phyloP scores from a whole-genome alignment of 2,888 invertebrate genomes.

The Boloria euphrosyne region DNA sequence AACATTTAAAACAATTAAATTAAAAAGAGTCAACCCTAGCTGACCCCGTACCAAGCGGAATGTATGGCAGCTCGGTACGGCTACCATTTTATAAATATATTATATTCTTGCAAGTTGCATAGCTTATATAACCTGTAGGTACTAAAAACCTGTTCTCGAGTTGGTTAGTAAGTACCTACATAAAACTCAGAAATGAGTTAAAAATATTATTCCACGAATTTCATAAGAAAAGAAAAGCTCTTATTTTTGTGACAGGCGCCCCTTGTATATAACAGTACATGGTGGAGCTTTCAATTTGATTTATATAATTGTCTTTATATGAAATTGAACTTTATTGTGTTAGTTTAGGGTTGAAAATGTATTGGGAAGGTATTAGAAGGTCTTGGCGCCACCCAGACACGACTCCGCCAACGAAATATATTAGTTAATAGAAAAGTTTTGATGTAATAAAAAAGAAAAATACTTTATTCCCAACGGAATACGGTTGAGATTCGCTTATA shows the following conservation, averaged over 20 bases:
- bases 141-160: too few relatives aligned
- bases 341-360: conserved; percentile 24
- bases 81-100: too few relatives aligned
- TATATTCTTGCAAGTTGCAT: too few relatives aligned
- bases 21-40: too few relatives aligned
- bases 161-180: too few relatives aligned
- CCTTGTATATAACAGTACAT: conserved; percentile 22
- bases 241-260: conserved; percentile 30
- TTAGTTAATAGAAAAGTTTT: conserved; percentile 44
- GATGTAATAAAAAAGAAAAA: conserved; percentile 36
- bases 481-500: conserved; percentile 38
- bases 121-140: too few relatives aligned
- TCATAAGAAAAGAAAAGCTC: conserved; percentile 26
- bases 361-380: conserved; percentile 8
- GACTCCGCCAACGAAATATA: conserved; percentile 55
- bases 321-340: not conserved
- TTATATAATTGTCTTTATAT: conserved; percentile 17
- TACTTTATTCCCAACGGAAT: conserved; percentile 21
- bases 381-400: conserved; percentile 61
- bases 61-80: too few relatives aligned
- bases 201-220: conserved; percentile 6
- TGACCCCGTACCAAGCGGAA: too few relatives aligned
- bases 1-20: too few relatives aligned
- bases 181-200: too few relatives aligned
- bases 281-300: conserved; percentile 17